phyloP scores from a whole-genome alignment of 2,113 vertebrate genomes.

The Mastomys coucha region DNA sequence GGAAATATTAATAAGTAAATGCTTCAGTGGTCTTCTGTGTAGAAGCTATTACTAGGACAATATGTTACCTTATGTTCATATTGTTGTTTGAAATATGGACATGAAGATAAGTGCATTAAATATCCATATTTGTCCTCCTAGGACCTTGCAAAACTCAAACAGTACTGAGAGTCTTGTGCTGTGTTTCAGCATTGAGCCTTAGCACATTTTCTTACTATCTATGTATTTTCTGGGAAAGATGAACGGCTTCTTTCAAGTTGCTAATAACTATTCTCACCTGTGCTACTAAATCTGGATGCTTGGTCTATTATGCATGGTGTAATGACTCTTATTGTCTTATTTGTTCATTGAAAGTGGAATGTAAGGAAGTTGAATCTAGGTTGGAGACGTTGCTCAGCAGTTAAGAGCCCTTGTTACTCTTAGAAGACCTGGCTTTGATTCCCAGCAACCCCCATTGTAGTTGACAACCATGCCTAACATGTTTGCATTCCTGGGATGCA shows the following conservation, averaged over 20 bases:
- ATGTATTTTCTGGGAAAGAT: background rate
- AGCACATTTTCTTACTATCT: background rate
- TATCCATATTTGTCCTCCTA: background rate
- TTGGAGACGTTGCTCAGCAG: background rate
- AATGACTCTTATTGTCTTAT: background rate
- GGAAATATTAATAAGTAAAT: background rate
- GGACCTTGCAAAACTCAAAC: background rate
- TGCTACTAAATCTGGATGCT: background rate
- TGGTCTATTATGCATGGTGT: background rate
- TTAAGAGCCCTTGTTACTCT: background rate
- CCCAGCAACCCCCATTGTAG: background rate
- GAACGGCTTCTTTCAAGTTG: background rate
- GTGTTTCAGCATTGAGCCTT: background rate
- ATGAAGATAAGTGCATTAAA: background rate
- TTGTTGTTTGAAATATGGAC: slow-evolving; percentile 1
- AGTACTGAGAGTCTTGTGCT: background rate
- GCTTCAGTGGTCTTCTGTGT: background rate
- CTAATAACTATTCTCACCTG: background rate
- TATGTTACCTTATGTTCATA: background rate
- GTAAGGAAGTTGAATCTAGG: no score
- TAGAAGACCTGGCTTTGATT: background rate
- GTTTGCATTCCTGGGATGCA: background rate
- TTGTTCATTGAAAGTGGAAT: background rate
- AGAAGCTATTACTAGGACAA: background rate
- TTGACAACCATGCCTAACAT: background rate